Conservation (phyloP, 2,113 vertebrate species). For the Uria lomvia region DNA sequence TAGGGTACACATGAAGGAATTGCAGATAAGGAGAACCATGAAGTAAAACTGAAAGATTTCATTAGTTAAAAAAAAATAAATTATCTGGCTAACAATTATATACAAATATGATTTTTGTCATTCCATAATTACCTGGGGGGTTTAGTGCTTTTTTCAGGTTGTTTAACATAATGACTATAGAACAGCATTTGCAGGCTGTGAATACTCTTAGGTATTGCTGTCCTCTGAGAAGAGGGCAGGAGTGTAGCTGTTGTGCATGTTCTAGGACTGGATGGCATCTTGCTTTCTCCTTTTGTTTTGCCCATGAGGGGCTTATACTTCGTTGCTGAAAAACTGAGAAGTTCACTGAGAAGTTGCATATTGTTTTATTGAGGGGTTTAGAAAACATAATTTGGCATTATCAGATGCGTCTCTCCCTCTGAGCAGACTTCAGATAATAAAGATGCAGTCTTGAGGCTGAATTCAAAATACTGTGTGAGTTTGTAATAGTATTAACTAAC, state of each 20-base stretch:
- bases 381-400: background rate
- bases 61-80: background rate
- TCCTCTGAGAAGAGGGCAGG: background rate
- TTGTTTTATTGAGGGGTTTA: background rate
- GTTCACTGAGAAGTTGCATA: background rate
- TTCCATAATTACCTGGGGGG: background rate
- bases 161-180: background rate
- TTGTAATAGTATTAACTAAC: background rate
- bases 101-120: background rate
- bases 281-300: background rate
- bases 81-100: background rate
- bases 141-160: background rate
- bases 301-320: fast-evolving
- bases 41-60: background rate
- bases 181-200: background rate
- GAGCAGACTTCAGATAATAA: background rate
- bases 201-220: background rate
- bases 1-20: background rate
- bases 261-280: background rate
- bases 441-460: background rate
- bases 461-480: background rate
- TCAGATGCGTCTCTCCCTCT: fast-evolving
- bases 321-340: background rate
- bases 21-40: background rate
- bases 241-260: background rate